Evolutionary conservation across 2,888 invertebrate genomes (phyloP).

Genomic region (Caenorhabditis macrosperma): DNA sequence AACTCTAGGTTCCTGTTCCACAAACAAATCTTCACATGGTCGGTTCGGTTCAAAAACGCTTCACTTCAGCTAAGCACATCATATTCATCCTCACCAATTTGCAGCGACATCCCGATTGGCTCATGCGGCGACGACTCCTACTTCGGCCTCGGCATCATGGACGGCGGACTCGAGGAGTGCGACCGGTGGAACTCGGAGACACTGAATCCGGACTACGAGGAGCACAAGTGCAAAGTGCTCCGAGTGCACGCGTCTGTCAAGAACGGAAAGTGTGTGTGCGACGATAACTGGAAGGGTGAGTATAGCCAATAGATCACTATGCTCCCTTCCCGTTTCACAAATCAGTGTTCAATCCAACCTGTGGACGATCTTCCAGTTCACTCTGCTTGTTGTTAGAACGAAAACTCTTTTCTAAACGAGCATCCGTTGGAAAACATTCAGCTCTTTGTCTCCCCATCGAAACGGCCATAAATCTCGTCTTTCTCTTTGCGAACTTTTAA

Average conservation of each 20-base stretch:
- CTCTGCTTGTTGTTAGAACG: too few species aligned
- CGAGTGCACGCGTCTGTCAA: slow-evolving; percentile 61
- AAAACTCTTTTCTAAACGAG: too few species aligned
- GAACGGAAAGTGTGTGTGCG: slow-evolving; percentile 71
- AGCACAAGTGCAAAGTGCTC: slow-evolving; percentile 75
- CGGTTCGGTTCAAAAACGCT: neutral
- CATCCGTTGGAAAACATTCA: neutral
- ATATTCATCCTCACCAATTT: too few species aligned
- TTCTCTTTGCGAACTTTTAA: too few species aligned
- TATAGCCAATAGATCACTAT: too few species aligned
- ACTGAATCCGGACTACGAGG: slow-evolving; percentile 70
- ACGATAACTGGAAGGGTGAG: slow-evolving; percentile 72
- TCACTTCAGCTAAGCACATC: neutral
- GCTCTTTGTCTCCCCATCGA: neutral
- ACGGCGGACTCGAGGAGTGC: slow-evolving; percentile 75
- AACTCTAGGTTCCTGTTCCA: too few species aligned
- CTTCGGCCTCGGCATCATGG: slow-evolving; percentile 72
- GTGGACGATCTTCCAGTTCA: too few species aligned
- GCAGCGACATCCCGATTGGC: slow-evolving; percentile 64
- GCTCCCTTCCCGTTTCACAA: slow-evolving; percentile 1
- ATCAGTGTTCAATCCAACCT: too few species aligned
- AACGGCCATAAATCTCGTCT: neutral
- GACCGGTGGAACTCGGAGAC: slow-evolving; percentile 65
- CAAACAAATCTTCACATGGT: too few species aligned
- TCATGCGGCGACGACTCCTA: slow-evolving; percentile 64